Evolutionary conservation across 2,888 invertebrate species (phyloP), one percentile per base, ranked within the genome.

Genomic region (Empis stercorea): DNA sequence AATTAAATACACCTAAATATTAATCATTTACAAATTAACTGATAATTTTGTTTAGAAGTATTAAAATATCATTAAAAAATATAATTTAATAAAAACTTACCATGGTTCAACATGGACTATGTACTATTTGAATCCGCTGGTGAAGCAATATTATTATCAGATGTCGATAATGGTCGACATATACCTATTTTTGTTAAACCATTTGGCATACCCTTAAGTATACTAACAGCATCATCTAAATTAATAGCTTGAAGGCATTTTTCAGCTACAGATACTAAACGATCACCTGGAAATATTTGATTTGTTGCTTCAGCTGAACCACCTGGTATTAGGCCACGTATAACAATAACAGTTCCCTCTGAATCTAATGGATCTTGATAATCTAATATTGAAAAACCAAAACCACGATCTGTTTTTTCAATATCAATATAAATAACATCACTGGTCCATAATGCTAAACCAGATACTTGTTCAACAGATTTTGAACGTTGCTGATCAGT

Each of bases 361-460:
- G 92, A 81, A 73, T 97, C 95, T 62, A 94, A 76, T 37, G 97
- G 97, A 73, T 99, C 97, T 79, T 93, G 93, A 71, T 93, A 93
- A 72, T 93, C 99, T 54, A 99, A 77, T 62, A 99, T 94, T 56
- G 95, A 95, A 75, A 99, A 99, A 52, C 99, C 99, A 51, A 99
- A 81, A 45, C 99, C 99, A 60, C 89, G 81, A 63, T 95, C 94
- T 56, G 89, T 91, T 74, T 99, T 99, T 49, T 82, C 75, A 53
- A 99, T 78, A 65, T 92, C 84, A 53, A 99, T 85, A 59, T 87
- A 82, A 57, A 94, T 88, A 51, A 95, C 85, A 60, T 92, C 91
- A 52, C 86, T 87, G 61, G 87, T 89, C 97, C 97, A 99, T 81
- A 96, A 87, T 37, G 96, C 96, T 59, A 97, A 71, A 11, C 94